These are phyloP conservation scores for Orestias chungarensis DNA, from an alignment of 2,797 vertebrate genomes.

Conservation along the genomic window DNA sequence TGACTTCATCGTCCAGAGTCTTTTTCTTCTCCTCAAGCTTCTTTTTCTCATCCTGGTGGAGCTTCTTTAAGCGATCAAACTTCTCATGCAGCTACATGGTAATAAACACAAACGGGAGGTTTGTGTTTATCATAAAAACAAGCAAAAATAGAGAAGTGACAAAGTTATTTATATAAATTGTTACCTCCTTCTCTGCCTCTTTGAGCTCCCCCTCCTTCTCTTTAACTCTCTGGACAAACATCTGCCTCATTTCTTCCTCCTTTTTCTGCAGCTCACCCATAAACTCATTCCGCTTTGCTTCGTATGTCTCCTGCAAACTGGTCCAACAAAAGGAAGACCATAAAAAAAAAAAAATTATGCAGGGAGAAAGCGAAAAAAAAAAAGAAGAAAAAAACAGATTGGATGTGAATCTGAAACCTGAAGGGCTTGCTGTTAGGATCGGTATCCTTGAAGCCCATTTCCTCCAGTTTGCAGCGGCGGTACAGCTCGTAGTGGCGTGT, in stretches of 20 bases:
- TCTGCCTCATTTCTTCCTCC: constrained; percentile 99
- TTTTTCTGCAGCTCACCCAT: constrained; percentile 98
- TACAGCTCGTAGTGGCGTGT: constrained; percentile 97
- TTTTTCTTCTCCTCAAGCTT: constrained; percentile 98
- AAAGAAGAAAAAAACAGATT: not conserved
- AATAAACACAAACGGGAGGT: not conserved
- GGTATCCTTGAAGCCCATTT: constrained; percentile 99
- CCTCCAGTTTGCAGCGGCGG: constrained; percentile 96
- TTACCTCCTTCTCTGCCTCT: constrained; percentile 98
- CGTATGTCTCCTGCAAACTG: constrained; percentile 97
- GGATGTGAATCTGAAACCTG: constrained; percentile 79
- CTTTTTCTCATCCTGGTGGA: constrained; percentile 98
- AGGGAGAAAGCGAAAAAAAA: not conserved
- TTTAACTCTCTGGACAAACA: constrained; percentile 99
- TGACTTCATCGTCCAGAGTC: constrained; percentile 92
- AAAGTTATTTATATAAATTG: not conserved
- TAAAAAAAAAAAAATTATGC: not conserved
- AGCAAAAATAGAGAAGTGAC: not conserved
- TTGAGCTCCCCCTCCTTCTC: constrained; percentile 98
- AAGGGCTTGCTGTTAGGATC: constrained; percentile 98
- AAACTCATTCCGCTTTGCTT: constrained; percentile 98
- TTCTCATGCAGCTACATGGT: constrained; percentile 91
- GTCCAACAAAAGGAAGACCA: not conserved
- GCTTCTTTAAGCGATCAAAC: constrained; percentile 97
- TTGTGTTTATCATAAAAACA: not conserved